Evolutionary conservation across 2,113 vertebrate species (phyloP).

Genomic region (Oncorhynchus tshawytscha): DNA sequence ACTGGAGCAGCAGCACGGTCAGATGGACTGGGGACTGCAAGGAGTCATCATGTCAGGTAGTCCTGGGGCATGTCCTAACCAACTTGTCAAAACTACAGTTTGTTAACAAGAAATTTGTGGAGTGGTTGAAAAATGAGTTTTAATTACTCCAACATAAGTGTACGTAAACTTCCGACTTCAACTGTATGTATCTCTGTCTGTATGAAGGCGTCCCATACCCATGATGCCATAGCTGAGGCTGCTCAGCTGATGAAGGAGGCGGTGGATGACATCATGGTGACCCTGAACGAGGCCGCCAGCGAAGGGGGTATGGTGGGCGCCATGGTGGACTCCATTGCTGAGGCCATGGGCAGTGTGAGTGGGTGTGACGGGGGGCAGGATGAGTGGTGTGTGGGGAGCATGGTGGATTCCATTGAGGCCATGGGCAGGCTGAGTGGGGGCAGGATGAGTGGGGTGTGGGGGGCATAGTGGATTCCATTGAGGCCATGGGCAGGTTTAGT

Average conservation of each 20-base stretch:
- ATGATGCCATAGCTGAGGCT: constrained; percentile 92
- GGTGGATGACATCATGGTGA: constrained; percentile 96
- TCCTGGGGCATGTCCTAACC: too few relatives aligned
- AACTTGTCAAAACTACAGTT: too few relatives aligned
- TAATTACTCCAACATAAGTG: too few relatives aligned
- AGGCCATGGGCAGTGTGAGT: constrained; percentile 92
- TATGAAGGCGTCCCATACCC: constrained; percentile 87
- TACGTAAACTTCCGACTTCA: too few relatives aligned
- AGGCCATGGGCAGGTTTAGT: too few relatives aligned
- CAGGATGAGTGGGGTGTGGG: not conserved
- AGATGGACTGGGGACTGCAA: too few relatives aligned
- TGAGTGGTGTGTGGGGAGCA: not conserved
- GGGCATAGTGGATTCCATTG: not conserved
- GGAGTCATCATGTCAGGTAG: too few relatives aligned
- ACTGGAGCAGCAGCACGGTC: too few relatives aligned
- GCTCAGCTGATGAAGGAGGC: constrained; percentile 97
- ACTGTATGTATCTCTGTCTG: not conserved
- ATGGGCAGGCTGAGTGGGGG: too few relatives aligned
- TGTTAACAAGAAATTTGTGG: too few relatives aligned
- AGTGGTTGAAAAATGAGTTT: too few relatives aligned
- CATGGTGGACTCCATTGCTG: constrained; percentile 95
- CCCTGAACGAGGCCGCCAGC: constrained; percentile 93
- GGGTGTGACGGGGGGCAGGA: not conserved
- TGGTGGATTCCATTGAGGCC: not conserved
- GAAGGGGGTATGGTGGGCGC: constrained; percentile 98